A percentile compares a stretch with the other conserved stretches of the same genome.
These are phyloP conservation scores for Spodoptera littoralis DNA, from an alignment of 2,888 invertebrate genomes.

Conservation along the genomic window DNA sequence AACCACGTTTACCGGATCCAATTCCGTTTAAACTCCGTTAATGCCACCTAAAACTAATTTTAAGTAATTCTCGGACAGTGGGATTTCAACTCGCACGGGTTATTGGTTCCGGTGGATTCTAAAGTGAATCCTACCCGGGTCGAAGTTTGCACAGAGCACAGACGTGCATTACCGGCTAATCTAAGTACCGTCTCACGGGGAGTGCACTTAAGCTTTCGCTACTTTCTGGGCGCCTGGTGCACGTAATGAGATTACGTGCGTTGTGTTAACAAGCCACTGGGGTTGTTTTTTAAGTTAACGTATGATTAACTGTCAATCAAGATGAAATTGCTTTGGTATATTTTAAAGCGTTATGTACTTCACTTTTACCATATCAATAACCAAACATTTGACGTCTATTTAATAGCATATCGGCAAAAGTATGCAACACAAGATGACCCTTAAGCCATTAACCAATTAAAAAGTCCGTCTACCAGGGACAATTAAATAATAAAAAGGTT, in stretches of 20 bases:
- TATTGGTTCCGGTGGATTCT: slow-evolving; percentile 29
- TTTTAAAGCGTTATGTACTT: too few species aligned
- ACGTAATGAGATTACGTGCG: slow-evolving; percentile 59
- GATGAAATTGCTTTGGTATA: too few species aligned
- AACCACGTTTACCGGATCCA: slow-evolving; percentile 23
- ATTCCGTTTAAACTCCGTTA: slow-evolving; percentile 30
- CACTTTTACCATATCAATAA: too few species aligned
- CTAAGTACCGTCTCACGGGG: slow-evolving; percentile 56
- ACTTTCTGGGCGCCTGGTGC: slow-evolving; percentile 59
- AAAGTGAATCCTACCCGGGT: slow-evolving; percentile 49
- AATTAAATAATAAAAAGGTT: slow-evolving; percentile 32
- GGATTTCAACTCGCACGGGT: slow-evolving; percentile 24
- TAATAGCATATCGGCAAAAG: too few species aligned
- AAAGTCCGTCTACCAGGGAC: neutral
- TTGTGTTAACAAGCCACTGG: slow-evolving; percentile 52
- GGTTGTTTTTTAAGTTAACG: slow-evolving; percentile 15
- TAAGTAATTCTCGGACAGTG: slow-evolving; percentile 42
- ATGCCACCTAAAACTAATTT: slow-evolving; percentile 33
- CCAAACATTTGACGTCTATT: too few species aligned
- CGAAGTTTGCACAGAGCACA: slow-evolving; percentile 52
- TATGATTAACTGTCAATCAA: slow-evolving; percentile 7
- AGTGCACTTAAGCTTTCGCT: slow-evolving; percentile 62
- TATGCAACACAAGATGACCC: too few species aligned
- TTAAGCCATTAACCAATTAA: too few species aligned
- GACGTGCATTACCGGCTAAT: slow-evolving; percentile 60